Evolutionary conservation across 2,888 invertebrate species (phyloP).

Genomic region (Amblyjoppa proteus): DNA sequence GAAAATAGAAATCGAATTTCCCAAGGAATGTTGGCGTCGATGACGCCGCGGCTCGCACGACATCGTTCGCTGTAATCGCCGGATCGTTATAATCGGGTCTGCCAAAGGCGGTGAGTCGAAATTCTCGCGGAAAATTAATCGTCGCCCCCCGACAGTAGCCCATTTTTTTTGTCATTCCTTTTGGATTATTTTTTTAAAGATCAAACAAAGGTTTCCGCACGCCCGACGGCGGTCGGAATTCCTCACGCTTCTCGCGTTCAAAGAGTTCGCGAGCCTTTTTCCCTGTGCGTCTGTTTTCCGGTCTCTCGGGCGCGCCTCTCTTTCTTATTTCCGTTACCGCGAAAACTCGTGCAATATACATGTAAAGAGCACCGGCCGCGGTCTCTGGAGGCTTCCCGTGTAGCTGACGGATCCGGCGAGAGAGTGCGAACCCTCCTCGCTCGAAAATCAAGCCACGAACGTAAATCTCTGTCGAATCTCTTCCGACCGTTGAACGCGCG

Average conservation of each 20-base stretch:
- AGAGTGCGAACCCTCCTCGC: constrained; percentile 37
- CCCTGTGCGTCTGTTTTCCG: constrained; percentile 4
- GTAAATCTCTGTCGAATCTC: constrained; percentile 62
- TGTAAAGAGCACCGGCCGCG: background rate
- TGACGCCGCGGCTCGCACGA: constrained; percentile 14
- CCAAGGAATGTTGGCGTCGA: constrained; percentile 42
- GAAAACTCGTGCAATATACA: constrained; percentile 50
- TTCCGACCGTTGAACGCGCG: constrained; percentile 49
- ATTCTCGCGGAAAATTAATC: constrained; percentile 32
- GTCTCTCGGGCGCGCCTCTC: background rate
- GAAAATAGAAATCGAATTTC: constrained; percentile 73
- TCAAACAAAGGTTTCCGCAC: constrained; percentile 27
- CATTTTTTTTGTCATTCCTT: too few relatives aligned
- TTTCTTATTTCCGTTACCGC: constrained; percentile 47
- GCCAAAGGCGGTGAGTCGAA: constrained; percentile 13
- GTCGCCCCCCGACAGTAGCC: background rate
- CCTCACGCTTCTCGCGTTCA: background rate
- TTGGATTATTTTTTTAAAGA: too few relatives aligned
- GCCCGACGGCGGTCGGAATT: background rate
- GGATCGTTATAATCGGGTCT: background rate
- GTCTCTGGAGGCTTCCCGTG: background rate
- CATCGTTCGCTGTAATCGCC: constrained; percentile 18
- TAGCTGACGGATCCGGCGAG: background rate
- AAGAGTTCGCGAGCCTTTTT: constrained; percentile 28
- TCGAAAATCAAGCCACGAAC: constrained; percentile 37